Evolutionary conservation across 2,113 vertebrate species (phyloP).

Genomic region (Seriola dumerili): DNA sequence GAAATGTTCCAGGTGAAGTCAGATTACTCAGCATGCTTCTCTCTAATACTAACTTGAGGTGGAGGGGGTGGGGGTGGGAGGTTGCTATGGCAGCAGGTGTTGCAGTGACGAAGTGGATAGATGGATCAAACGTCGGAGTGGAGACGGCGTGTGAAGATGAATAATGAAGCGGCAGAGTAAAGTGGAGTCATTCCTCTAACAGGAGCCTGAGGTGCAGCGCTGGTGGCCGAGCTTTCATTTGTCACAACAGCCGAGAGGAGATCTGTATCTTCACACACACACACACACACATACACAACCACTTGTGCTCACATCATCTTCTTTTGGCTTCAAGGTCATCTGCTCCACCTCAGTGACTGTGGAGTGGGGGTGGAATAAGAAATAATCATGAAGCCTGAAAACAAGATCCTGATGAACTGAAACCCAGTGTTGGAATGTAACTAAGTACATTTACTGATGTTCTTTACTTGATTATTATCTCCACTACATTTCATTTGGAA

Average conservation of each 20-base stretch:
- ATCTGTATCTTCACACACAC: constrained; percentile 49
- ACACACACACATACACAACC: constrained; percentile 12
- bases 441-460: too few species aligned
- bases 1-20: constrained; percentile 68
- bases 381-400: background rate
- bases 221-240: constrained; percentile 51
- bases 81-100: constrained; percentile 73
- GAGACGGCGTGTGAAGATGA: constrained; percentile 48
- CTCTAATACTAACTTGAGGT: constrained; percentile 14
- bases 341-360: background rate
- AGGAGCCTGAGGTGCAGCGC: constrained; percentile 21
- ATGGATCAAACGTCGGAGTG: constrained; percentile 48
- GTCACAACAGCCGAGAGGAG: constrained; percentile 55
- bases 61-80: constrained; percentile 7
- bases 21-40: constrained; percentile 75
- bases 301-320: constrained; percentile 1
- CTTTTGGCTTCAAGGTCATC: constrained; percentile 68
- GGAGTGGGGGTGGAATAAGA: constrained; percentile 29
- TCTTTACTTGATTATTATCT: too few species aligned
- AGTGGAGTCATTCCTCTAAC: constrained; percentile 42
- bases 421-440: too few species aligned
- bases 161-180: constrained; percentile 54
- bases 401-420: background rate
- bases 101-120: constrained; percentile 18
- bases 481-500: too few species aligned